phyloP scores from a whole-genome alignment of 2,888 invertebrate genomes.

The Stenchaetothrips biformis region DNA sequence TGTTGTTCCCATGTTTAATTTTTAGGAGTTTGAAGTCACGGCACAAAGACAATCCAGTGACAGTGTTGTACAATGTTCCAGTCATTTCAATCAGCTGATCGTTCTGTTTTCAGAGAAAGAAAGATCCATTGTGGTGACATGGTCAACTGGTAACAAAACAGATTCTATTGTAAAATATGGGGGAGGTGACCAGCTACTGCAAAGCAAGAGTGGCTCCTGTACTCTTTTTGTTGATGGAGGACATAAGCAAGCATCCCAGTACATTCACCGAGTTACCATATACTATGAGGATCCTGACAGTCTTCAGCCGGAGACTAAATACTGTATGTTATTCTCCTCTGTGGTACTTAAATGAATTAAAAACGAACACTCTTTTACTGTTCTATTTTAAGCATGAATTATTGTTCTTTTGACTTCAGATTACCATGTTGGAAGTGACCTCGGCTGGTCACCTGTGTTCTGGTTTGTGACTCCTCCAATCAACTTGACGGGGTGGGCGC shows the following conservation, averaged over 20 bases:
- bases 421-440: conserved; percentile 43
- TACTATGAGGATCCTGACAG: conserved; percentile 3
- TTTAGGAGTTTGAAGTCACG: not conserved
- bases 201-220: conserved; percentile 33
- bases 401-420: conserved; percentile 35
- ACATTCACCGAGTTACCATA: conserved; percentile 44
- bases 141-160: conserved; percentile 38
- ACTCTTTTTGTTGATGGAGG: conserved; percentile 42
- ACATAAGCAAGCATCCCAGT: conserved; percentile 39
- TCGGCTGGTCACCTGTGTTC: conserved; percentile 48
- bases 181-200: conserved; percentile 52
- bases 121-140: conserved; percentile 39
- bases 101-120: conserved; percentile 5
- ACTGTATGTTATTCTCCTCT: conserved; percentile 27
- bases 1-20: conserved; percentile 51
- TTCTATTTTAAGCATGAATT: not conserved
- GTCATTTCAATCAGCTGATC: not conserved
- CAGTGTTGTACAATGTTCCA: too few species aligned
- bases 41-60: not conserved
- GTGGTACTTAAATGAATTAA: not conserved
- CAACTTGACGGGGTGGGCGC: conserved; percentile 45
- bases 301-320: conserved; percentile 32
- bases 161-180: conserved; percentile 72
- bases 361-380: not conserved
- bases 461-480: conserved; percentile 45